Percentiles rank a stretch among this genome's conserved stretches.
Evolutionary conservation across 2,888 invertebrate species (phyloP).

Genomic region (Nezara viridula): DNA sequence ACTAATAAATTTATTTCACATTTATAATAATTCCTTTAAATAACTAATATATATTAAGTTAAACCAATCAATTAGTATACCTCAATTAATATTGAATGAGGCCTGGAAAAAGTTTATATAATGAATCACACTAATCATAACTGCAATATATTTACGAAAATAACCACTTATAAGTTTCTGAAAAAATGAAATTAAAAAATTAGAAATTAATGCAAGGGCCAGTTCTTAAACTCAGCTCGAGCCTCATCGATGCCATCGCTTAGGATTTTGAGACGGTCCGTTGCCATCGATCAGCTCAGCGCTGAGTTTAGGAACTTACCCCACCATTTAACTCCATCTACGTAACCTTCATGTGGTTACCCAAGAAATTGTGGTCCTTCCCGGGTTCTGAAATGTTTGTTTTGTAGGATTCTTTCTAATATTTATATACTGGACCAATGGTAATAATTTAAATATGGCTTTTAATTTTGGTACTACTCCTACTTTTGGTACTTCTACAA

Average conservation of each 20-base stretch:
- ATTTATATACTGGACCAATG: neutral
- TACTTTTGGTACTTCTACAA: constrained; percentile 64
- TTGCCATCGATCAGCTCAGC: too few species aligned
- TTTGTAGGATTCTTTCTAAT: neutral
- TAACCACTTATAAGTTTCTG: neutral
- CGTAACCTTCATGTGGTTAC: neutral
- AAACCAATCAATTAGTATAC: neutral
- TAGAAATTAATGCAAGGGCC: too few species aligned
- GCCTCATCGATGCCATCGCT: too few species aligned
- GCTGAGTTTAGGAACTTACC: too few species aligned
- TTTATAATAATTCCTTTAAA: neutral
- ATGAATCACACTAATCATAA: neutral
- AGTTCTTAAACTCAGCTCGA: too few species aligned
- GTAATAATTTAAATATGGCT: constrained; percentile 61
- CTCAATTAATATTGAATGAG: neutral
- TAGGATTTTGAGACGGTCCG: too few species aligned
- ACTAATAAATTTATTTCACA: neutral
- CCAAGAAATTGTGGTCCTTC: neutral
- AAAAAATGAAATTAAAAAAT: too few species aligned
- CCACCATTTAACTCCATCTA: neutral
- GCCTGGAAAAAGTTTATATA: neutral
- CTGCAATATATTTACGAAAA: neutral
- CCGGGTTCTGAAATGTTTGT: constrained; percentile 11
- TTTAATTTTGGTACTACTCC: constrained; percentile 65
- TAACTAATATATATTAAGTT: neutral